These are phyloP conservation scores for Pollenia griseotomentosa DNA, from an alignment of 2,888 invertebrate genomes.

Conservation along the genomic window DNA sequence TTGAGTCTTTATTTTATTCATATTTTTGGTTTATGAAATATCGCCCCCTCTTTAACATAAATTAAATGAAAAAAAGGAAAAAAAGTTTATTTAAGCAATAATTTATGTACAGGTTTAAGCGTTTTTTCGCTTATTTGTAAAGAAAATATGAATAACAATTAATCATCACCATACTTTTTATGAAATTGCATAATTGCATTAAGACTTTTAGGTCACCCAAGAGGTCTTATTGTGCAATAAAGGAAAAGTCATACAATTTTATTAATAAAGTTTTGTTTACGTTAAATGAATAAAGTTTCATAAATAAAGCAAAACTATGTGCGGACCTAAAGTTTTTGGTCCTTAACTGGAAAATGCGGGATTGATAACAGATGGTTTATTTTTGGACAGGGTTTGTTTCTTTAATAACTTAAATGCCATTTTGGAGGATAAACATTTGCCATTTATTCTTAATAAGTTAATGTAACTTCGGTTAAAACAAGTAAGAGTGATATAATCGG, in stretches of 20 bases:
- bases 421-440: too few relatives aligned
- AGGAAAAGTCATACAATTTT: background rate
- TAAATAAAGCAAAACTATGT: too few relatives aligned
- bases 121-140: background rate
- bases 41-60: constrained; percentile 68
- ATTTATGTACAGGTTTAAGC: constrained; percentile 49
- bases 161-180: constrained; percentile 37
- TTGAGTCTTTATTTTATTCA: background rate
- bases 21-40: constrained; percentile 48
- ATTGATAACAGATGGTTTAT: too few relatives aligned
- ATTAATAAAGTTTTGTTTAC: too few relatives aligned
- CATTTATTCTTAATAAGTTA: too few relatives aligned
- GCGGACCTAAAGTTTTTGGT: too few relatives aligned
- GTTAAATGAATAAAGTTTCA: too few relatives aligned
- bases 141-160: constrained; percentile 34
- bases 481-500: too few relatives aligned
- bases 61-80: constrained; percentile 10
- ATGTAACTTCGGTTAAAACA: too few relatives aligned
- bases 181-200: constrained; percentile 42
- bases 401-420: too few relatives aligned
- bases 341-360: too few relatives aligned
- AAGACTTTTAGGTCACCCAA: constrained; percentile 22
- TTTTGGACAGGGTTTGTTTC: too few relatives aligned
- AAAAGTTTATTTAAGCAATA: constrained; percentile 48
- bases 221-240: background rate